Evolutionary conservation across 2,888 invertebrate genomes (phyloP).

Genomic region (Nephrotoma flavescens): DNA sequence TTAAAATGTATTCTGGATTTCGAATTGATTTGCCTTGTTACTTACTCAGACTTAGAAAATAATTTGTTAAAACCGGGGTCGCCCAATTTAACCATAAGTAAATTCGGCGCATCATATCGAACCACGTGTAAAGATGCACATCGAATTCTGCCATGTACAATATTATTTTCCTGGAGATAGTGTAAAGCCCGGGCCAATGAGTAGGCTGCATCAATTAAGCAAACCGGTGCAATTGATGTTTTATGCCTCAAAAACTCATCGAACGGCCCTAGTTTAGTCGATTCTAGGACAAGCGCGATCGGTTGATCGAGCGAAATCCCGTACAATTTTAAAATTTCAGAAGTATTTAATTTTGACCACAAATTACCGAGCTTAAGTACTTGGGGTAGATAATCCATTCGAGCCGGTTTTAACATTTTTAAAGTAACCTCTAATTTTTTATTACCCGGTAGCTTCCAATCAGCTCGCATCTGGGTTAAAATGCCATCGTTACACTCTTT

Average conservation of each 20-base stretch:
- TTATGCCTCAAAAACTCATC: conserved; percentile 38
- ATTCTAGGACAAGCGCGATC: conserved; percentile 68
- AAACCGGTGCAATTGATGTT: conserved; percentile 43
- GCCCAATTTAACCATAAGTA: conserved; percentile 62
- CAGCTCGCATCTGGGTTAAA: conserved; percentile 53
- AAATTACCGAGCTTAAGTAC: conserved; percentile 62
- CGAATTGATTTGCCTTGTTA: conserved; percentile 10
- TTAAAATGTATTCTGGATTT: background rate
- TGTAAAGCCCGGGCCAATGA: conserved; percentile 72
- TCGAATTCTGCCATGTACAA: conserved; percentile 73
- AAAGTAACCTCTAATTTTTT: conserved; percentile 66
- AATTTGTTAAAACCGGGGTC: conserved; percentile 62
- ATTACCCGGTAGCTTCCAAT: conserved; percentile 61
- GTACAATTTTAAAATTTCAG: conserved; percentile 59
- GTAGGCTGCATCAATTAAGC: conserved; percentile 68
- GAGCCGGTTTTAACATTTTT: conserved; percentile 55
- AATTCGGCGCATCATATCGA: conserved; percentile 42
- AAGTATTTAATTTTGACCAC: conserved; percentile 65
- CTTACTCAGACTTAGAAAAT: conserved; percentile 52
- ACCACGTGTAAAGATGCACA: conserved; percentile 71
- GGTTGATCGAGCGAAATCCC: conserved; percentile 64
- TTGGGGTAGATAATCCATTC: conserved; percentile 42
- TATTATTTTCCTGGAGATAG: conserved; percentile 67
- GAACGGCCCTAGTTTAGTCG: conserved; percentile 61
- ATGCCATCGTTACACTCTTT: conserved; percentile 45